phyloP scores from a whole-genome alignment of 2,888 invertebrate species.

The Aplocera efformata region DNA sequence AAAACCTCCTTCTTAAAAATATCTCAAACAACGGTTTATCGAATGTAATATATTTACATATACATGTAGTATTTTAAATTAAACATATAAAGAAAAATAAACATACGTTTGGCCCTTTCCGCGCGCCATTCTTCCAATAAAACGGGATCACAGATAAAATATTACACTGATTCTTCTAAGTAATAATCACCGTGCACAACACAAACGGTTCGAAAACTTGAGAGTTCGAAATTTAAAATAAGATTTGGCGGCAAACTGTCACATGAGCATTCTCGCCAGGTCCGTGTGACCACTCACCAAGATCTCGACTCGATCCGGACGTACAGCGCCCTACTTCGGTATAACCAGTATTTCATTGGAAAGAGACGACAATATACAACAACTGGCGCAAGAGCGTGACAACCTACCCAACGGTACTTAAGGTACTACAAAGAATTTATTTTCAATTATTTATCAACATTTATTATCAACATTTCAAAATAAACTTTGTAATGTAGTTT shows the following conservation, averaged over 20 bases:
- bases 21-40: not conserved
- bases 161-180: constrained; percentile 39
- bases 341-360: constrained; percentile 65
- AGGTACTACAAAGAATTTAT: not conserved
- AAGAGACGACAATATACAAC: constrained; percentile 50
- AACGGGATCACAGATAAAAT: constrained; percentile 38
- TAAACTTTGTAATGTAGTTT: not conserved
- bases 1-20: too few species aligned
- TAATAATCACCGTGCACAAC: constrained; percentile 45
- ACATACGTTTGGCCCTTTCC: constrained; percentile 65
- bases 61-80: constrained; percentile 9
- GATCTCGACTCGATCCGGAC: constrained; percentile 69
- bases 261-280: constrained; percentile 72
- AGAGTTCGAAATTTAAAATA: constrained; percentile 46
- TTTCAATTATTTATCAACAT: too few species aligned
- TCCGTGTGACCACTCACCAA: constrained; percentile 73
- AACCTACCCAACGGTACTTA: constrained; percentile 22
- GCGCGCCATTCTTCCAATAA: constrained; percentile 55
- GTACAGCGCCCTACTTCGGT: constrained; percentile 73
- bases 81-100: constrained; percentile 30
- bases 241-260: constrained; percentile 69
- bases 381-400: constrained; percentile 41
- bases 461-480: constrained; percentile 1
- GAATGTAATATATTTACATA: not conserved
- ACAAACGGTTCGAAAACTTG: constrained; percentile 36